Percentiles rank a stretch among this genome's conserved stretches.
Conservation (phyloP, 2,113 vertebrate species). For the Pampusana beccarii region DNA sequence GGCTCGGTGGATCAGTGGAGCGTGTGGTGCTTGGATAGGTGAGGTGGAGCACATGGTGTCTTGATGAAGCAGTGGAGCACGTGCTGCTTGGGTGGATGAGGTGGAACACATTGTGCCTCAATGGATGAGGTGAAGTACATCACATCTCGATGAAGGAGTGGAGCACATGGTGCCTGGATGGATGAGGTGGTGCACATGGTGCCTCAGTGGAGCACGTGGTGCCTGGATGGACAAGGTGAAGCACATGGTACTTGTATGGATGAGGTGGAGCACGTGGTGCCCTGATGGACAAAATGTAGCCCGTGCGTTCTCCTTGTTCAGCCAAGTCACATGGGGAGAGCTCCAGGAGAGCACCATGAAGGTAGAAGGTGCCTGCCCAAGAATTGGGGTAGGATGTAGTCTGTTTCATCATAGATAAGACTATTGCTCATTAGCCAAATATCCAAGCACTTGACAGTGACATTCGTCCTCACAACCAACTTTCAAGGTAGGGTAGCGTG, state of each 20-base stretch:
- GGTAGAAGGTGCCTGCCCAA: not conserved
- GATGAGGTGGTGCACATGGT: not conserved
- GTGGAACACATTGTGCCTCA: not conserved
- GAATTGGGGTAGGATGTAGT: not conserved
- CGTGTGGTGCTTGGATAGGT: too few relatives aligned
- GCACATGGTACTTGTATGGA: not conserved
- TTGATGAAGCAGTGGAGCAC: not conserved
- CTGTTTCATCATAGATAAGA: not conserved
- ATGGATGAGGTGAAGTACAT: too few relatives aligned
- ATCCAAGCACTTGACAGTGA: not conserved
- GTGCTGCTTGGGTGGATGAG: not conserved
- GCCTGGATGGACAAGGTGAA: too few relatives aligned
- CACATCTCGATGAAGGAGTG: too few relatives aligned
- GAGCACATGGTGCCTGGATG: too few relatives aligned
- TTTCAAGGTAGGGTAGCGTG: not conserved
- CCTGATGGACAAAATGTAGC: not conserved
- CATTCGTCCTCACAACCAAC: not conserved
- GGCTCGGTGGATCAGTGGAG: too few relatives aligned
- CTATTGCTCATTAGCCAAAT: not conserved
- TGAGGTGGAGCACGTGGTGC: not conserved
- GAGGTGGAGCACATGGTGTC: too few relatives aligned
- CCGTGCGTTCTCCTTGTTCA: not conserved
- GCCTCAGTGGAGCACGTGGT: too few relatives aligned
- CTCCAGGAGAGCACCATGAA: not conserved
- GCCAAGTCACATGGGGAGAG: accelerated